Evolutionary conservation across 2,113 vertebrate genomes (phyloP).

Genomic region (Ageneiosus marmoratus): DNA sequence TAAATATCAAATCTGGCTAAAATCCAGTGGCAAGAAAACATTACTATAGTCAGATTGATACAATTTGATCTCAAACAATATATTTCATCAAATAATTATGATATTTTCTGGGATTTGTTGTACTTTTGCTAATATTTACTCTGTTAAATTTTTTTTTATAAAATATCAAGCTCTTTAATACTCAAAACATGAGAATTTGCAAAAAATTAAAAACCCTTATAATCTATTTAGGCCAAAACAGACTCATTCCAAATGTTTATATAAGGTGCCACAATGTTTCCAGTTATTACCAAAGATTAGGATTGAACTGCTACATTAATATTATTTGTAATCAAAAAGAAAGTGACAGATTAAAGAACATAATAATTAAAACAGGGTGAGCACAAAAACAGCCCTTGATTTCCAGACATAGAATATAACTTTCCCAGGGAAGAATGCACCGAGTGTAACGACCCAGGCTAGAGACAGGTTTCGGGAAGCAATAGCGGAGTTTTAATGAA

Average conservation of each 20-base stretch:
- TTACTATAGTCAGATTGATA: neutral
- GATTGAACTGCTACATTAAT: neutral
- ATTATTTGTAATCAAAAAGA: neutral
- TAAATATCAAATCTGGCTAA: neutral
- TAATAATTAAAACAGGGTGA: no score
- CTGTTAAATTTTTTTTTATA: no score
- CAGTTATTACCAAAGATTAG: neutral
- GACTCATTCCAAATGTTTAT: neutral
- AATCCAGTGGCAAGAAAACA: neutral
- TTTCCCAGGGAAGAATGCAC: no score
- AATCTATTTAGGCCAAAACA: neutral
- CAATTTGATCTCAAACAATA: neutral
- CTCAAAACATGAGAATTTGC: neutral
- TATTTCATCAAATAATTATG: neutral
- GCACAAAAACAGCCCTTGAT: no score
- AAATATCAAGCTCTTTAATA: neutral
- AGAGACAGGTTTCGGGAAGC: no score
- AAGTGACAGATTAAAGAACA: neutral
- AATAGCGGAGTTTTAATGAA: no score
- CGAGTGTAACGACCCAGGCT: no score
- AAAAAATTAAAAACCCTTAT: neutral
- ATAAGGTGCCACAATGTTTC: neutral
- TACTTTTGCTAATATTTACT: neutral
- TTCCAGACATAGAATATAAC: no score
- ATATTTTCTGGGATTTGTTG: neutral